Evolutionary conservation across 2,113 vertebrate genomes (phyloP).

Genomic region (Platichthys stellatus): DNA sequence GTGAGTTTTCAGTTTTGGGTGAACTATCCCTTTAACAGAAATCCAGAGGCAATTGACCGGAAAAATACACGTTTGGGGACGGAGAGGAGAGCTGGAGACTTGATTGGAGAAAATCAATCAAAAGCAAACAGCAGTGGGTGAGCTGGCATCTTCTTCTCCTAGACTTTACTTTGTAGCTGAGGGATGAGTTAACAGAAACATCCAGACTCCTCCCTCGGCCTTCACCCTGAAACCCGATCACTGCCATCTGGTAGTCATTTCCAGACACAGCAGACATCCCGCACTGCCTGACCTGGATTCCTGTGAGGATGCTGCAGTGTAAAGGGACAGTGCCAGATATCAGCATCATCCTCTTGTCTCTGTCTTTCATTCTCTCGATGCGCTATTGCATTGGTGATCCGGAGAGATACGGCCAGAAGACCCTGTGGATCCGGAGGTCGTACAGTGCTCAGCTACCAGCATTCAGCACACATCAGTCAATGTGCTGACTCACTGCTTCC

Average conservation of each 20-base stretch:
- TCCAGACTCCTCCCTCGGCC: slow-evolving; percentile 46
- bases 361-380: slow-evolving; percentile 19
- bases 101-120: neutral
- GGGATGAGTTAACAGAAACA: slow-evolving; percentile 74
- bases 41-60: neutral
- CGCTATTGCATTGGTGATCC: slow-evolving; percentile 1
- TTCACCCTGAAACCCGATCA: slow-evolving; percentile 71
- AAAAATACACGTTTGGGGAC: neutral
- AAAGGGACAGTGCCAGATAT: slow-evolving; percentile 37
- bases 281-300: slow-evolving; percentile 75
- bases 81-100: neutral
- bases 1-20: too few relatives aligned
- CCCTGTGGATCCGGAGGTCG: neutral
- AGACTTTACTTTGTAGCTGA: slow-evolving; percentile 68
- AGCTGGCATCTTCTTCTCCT: slow-evolving; percentile 33
- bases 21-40: too few relatives aligned
- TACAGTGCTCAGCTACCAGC: slow-evolving; percentile 8
- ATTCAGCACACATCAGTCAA: slow-evolving; percentile 27
- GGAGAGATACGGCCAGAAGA: neutral
- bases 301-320: slow-evolving; percentile 66
- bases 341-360: slow-evolving; percentile 52
- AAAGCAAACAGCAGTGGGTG: slow-evolving; percentile 17
- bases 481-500: slow-evolving; percentile 77
- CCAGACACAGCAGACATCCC: slow-evolving; percentile 62
- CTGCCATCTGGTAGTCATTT: slow-evolving; percentile 80